phyloP scores from a whole-genome alignment of 2,797 vertebrate species.

The Eupleurogrammus muticus region DNA sequence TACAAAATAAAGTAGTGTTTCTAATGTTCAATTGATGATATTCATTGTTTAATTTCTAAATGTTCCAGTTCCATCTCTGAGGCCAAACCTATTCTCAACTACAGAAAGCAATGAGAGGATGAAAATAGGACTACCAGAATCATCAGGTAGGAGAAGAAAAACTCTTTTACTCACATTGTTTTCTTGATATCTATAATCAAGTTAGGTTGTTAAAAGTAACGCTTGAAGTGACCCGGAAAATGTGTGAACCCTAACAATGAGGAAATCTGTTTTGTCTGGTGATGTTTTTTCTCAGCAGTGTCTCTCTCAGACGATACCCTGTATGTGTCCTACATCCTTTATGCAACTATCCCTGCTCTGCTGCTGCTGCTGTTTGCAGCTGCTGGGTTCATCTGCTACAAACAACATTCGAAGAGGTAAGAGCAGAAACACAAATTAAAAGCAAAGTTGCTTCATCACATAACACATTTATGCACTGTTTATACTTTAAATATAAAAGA shows the following conservation, averaged over 20 bases:
- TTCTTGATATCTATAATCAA: neutral
- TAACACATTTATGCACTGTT: neutral
- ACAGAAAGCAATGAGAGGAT: conserved; percentile 68
- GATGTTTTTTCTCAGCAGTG: conserved; percentile 62
- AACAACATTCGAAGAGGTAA: conserved; percentile 87
- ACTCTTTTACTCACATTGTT: conserved; percentile 1
- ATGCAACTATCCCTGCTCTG: conserved; percentile 86
- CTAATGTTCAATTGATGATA: conserved; percentile 6
- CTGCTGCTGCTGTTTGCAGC: conserved; percentile 85
- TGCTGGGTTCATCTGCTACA: conserved; percentile 85
- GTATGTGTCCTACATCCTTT: conserved; percentile 88
- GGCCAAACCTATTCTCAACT: conserved; percentile 74
- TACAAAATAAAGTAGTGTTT: neutral
- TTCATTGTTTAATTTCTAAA: conserved; percentile 35
- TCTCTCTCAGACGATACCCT: conserved; percentile 81
- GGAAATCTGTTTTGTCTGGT: conserved; percentile 1
- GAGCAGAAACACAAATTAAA: conserved; percentile 11
- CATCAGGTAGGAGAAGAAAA: conserved; percentile 80
- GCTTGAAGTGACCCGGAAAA: neutral
- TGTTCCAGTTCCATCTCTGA: conserved; percentile 65
- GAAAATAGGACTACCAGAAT: conserved; percentile 82
- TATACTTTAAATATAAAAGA: neutral
- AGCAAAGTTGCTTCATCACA: neutral
- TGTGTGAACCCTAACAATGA: no score
- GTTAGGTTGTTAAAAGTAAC: neutral